Percentiles rank a stretch among this genome's conserved stretches.
Evolutionary conservation across 2,113 vertebrate species (phyloP).

Genomic region (Eurystomus gularis): DNA sequence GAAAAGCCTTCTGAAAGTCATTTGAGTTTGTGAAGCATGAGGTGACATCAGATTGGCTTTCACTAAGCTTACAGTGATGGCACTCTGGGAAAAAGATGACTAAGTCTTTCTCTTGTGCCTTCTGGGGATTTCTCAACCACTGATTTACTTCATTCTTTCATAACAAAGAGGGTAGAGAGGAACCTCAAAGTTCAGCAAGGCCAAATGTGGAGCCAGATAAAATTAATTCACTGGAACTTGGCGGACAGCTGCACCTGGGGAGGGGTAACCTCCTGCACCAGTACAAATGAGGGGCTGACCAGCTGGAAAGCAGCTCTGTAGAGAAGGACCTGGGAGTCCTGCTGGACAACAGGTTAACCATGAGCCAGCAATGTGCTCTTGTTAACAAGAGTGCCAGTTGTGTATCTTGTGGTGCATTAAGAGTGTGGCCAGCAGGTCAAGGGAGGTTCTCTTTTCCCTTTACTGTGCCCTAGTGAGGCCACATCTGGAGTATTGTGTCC

Average conservation of each 20-base stretch:
- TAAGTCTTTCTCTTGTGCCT: neutral
- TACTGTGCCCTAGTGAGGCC: neutral
- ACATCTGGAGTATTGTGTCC: neutral
- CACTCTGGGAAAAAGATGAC: neutral
- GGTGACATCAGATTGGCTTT: neutral
- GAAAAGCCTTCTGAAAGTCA: neutral
- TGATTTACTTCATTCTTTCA: neutral
- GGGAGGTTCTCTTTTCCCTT: neutral
- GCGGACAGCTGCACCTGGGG: neutral
- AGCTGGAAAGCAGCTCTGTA: neutral
- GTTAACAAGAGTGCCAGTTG: neutral
- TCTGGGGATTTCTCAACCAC: neutral
- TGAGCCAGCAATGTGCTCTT: too few relatives aligned
- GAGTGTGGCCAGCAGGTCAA: neutral
- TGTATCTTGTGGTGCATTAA: neutral
- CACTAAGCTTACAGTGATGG: neutral
- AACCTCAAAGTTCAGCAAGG: neutral
- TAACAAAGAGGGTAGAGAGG: neutral
- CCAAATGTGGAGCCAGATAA: neutral
- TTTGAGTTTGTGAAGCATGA: neutral
- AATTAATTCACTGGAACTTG: too few relatives aligned
- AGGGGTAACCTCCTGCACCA: neutral
- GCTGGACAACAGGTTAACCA: too few relatives aligned
- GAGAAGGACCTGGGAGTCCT: neutral
- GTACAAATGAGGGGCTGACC: neutral